Conservation (phyloP, 2,888 invertebrate species). For the Blomia tropicalis region DNA sequence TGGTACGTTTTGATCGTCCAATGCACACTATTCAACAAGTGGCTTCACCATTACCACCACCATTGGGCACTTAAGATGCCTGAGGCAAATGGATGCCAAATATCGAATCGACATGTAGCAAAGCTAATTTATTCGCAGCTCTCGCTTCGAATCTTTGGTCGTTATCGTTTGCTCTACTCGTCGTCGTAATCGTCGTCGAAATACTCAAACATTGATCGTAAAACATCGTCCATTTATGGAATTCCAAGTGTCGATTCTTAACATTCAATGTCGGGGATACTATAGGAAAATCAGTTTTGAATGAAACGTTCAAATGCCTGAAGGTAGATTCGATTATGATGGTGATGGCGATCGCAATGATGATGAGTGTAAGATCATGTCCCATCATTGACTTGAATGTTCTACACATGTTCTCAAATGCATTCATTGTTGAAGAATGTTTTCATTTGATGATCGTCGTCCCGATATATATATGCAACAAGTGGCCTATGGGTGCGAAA, state of each 20-base stretch:
- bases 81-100: not conserved
- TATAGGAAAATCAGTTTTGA: too few species aligned
- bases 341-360: too few species aligned
- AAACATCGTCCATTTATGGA: constrained; percentile 6
- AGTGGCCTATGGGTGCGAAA: constrained; percentile 11
- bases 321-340: too few species aligned
- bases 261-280: too few species aligned
- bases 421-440: too few species aligned
- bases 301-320: too few species aligned
- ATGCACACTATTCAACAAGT: not conserved
- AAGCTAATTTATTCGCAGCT: constrained; percentile 6
- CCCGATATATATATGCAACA: too few species aligned
- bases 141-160: not conserved
- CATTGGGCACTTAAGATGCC: not conserved
- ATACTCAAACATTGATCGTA: too few species aligned
- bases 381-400: not conserved
- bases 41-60: not conserved
- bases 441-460: too few species aligned
- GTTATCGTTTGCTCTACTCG: not conserved
- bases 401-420: too few species aligned
- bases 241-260: not conserved
- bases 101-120: not conserved
- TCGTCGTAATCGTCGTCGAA: too few species aligned
- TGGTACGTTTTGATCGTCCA: too few species aligned
- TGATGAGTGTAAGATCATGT: not conserved